Evolutionary conservation across 2,113 vertebrate genomes (phyloP).

Genomic region (Smithornis capensis): DNA sequence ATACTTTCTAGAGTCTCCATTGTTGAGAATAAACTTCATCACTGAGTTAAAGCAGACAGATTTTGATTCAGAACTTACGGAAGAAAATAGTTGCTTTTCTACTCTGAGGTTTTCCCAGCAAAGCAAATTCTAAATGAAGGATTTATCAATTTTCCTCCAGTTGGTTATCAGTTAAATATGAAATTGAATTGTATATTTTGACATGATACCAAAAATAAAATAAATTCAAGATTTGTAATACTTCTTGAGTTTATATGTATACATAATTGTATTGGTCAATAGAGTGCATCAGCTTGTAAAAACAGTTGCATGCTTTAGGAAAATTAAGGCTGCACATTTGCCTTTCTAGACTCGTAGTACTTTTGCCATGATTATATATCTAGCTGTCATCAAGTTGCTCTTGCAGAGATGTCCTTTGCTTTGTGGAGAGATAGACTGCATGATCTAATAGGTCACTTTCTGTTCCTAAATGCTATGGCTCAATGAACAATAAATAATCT

Average conservation of each 20-base stretch:
- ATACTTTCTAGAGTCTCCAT: neutral
- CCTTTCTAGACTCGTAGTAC: neutral
- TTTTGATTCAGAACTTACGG: neutral
- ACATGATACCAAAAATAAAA: neutral
- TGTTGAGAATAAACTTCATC: neutral
- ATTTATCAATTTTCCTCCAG: neutral
- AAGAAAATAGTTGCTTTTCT: neutral
- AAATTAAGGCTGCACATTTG: neutral
- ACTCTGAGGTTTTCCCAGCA: neutral
- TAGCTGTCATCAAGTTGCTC: neutral
- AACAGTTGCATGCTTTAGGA: neutral
- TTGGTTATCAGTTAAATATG: neutral
- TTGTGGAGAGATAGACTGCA: neutral
- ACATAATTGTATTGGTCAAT: neutral
- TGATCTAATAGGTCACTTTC: conserved; percentile 42
- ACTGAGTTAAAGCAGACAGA: neutral
- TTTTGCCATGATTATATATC: neutral
- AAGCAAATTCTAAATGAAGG: neutral
- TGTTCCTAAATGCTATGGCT: neutral
- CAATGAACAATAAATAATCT: conserved; percentile 22
- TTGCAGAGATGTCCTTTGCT: neutral
- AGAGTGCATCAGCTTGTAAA: neutral
- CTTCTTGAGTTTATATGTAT: neutral
- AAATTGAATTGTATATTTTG: neutral
- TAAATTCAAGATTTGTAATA: neutral